These are phyloP conservation scores for Steatornis caripensis DNA, from an alignment of 2,113 vertebrate species.

Conservation along the genomic window DNA sequence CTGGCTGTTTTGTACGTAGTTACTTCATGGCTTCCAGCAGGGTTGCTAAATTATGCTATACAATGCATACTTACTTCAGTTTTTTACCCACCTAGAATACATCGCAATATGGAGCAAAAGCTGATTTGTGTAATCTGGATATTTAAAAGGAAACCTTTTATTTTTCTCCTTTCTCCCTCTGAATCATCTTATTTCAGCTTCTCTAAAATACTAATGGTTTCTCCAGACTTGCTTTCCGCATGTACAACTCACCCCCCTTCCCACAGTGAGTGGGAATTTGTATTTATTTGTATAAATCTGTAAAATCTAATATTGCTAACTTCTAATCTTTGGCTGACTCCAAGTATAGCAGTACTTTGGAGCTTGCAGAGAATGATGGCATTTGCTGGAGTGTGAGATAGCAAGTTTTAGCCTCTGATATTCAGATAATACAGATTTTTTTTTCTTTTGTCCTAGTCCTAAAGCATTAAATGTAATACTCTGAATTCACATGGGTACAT, in stretches of 20 bases:
- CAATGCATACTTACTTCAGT: background rate
- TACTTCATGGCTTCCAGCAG: conserved; percentile 3
- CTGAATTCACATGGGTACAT: background rate
- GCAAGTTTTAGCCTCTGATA: background rate
- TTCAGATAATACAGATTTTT: background rate
- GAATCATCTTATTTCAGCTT: background rate
- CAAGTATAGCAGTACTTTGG: background rate
- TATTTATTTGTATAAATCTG: background rate
- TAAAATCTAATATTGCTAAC: background rate
- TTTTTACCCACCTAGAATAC: conserved; percentile 17
- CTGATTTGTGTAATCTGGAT: background rate
- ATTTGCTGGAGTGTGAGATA: background rate
- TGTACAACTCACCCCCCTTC: background rate
- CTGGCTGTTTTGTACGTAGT: background rate
- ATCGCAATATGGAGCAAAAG: background rate
- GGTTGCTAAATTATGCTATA: background rate
- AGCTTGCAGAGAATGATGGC: background rate
- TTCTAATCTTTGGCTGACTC: background rate
- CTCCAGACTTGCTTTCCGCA: background rate
- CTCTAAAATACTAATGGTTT: background rate
- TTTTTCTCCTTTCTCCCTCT: background rate
- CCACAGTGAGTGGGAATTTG: background rate
- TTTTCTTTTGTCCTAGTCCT: background rate
- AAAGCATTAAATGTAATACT: background rate
- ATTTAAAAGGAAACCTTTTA: background rate